Evolutionary conservation across 1,140 invertebrate species (phyloP), one percentile per base, ranked within the genome.

Genomic region (Cherax destructor): DNA sequence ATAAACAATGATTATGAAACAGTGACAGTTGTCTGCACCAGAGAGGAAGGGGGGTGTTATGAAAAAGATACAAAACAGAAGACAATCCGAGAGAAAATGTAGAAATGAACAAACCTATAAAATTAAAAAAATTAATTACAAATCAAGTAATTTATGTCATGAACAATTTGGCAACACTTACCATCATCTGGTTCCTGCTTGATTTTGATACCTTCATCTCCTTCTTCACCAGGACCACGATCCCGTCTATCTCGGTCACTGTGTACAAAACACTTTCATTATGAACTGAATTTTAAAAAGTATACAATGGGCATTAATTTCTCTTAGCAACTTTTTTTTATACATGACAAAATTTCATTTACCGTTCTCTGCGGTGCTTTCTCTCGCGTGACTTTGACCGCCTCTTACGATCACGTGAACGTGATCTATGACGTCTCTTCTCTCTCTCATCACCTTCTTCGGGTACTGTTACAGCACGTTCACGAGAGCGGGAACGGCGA

Each of bases 331-430:
- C 30, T 41, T 41, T 41, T 41, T 41, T 41, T 41, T 41, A 41
- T 41, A 41, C 52, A 56, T 13, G 1, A 10, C 13, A 10, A 56
- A 10, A 56, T 56, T 24, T n/a, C 5, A 0, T 52, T 84, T 76
- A 91, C 92, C 92, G 86, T 56, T 92, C 92, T 59, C 90, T 91
- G 69, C 92, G 83, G 41, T 93, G 93, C 59, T 93, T 89, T n/a
- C 96, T 95, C 86, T 96, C 96, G 9, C 96, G 94, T 4, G 93
- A 93, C 85, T 94, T 74, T 78, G 93, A 92, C 41, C 94, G 78
- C 83, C 92, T 91, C 91, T 92, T 85, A 86, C 94, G 87, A 86
- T 94, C 93, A 83, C 86, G 59, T 83, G 92, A 83, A 78, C 93
- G 91, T 85, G 93, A 92, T 88, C 93, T 74, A 83, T 86, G 78